phyloP scores from a whole-genome alignment of 1,140 invertebrate genomes.

The Gryllus bimaculatus region DNA sequence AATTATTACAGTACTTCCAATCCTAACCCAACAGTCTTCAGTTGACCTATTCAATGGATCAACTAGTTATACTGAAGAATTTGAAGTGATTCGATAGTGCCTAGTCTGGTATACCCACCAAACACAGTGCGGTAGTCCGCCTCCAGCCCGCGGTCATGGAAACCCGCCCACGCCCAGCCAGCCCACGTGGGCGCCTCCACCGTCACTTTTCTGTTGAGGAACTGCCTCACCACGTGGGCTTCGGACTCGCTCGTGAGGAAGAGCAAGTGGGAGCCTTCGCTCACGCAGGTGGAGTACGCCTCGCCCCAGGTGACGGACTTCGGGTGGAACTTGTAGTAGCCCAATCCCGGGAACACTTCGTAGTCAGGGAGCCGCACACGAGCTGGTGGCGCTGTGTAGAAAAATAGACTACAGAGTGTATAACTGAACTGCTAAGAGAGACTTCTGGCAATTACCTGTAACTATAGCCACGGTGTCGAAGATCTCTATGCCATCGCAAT shows the following conservation, averaged over 20 bases:
- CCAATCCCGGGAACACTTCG: not conserved
- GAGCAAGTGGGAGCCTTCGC: constrained; percentile 31
- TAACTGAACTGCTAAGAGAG: too few species aligned
- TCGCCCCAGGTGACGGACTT: constrained; percentile 28
- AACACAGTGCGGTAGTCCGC: too few species aligned
- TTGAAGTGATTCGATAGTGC: too few species aligned
- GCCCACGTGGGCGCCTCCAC: not conserved
- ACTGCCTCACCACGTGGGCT: constrained; percentile 29
- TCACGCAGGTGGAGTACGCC: constrained; percentile 31
- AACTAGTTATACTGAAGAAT: too few species aligned
- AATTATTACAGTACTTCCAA: too few species aligned
- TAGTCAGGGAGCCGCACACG: not conserved
- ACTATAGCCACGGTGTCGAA: not conserved
- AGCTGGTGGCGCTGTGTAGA: not conserved
- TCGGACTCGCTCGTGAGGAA: constrained; percentile 32
- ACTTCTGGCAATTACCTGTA: too few species aligned
- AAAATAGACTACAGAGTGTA: too few species aligned
- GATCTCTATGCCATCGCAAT: not conserved
- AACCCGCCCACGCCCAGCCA: constrained; percentile 3
- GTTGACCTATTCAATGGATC: too few species aligned
- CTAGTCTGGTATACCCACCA: too few species aligned
- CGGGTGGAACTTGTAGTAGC: constrained; percentile 32
- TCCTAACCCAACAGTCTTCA: too few species aligned
- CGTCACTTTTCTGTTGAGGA: constrained; percentile 20
- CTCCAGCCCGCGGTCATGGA: constrained; percentile 9